A percentile compares a stretch with the other conserved stretches of the same genome.
Evolutionary conservation across 2,113 vertebrate species (phyloP).

Genomic region (Candoia aspera): DNA sequence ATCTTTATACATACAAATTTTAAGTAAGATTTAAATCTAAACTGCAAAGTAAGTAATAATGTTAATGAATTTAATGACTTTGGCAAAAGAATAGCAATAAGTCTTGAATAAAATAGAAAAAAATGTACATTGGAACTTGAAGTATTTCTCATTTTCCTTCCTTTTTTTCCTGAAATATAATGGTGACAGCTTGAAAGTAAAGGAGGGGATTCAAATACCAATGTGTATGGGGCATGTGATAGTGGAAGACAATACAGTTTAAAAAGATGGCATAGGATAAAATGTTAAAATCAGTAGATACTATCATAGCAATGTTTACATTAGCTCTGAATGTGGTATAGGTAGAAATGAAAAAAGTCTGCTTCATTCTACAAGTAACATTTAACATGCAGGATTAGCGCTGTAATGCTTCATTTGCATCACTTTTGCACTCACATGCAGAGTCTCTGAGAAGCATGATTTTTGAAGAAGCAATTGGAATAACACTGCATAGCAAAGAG

Average conservation of each 20-base stretch:
- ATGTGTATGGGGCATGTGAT: neutral
- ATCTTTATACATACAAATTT: neutral
- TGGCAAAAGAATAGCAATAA: neutral
- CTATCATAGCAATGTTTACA: neutral
- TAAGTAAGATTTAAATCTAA: neutral
- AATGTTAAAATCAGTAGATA: neutral
- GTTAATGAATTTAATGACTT: neutral
- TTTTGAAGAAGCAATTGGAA: constrained; percentile 50
- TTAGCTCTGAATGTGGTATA: neutral
- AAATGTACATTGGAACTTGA: neutral
- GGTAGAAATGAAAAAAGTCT: neutral
- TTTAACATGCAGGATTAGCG: constrained; percentile 41
- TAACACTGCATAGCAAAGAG: constrained; percentile 35
- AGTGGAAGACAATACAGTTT: too few relatives aligned
- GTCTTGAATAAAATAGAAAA: neutral
- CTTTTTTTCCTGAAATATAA: neutral
- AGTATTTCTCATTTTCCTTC: neutral
- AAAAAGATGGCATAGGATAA: neutral
- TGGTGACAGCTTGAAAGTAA: neutral
- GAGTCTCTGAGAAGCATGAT: constrained; percentile 53
- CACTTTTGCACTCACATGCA: constrained; percentile 54
- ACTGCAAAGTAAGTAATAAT: neutral
- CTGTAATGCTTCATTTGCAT: constrained; percentile 24
- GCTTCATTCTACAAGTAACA: neutral
- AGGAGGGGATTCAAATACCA: neutral